phyloP scores from a whole-genome alignment of 2,888 invertebrate genomes.

The Melitaea athalia region DNA sequence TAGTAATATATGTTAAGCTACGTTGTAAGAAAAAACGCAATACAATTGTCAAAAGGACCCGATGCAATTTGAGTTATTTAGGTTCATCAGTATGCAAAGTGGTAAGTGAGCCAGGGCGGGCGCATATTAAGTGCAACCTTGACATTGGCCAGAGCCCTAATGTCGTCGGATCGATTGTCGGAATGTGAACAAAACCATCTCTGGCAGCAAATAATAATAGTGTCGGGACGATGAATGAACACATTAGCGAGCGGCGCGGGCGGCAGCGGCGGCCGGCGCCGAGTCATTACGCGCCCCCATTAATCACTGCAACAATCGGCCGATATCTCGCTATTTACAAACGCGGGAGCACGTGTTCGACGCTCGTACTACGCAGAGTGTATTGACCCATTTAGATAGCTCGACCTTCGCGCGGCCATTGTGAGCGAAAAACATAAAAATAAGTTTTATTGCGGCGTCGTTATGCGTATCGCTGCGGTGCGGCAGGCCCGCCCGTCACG shows the following conservation, averaged over 20 bases:
- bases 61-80: slow-evolving; percentile 6
- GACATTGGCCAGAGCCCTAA: slow-evolving; percentile 76
- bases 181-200: slow-evolving; percentile 77
- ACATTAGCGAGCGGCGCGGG: slow-evolving; percentile 73
- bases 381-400: slow-evolving; percentile 83
- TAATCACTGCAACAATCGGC: slow-evolving; percentile 83
- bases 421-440: slow-evolving; percentile 83
- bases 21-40: neutral
- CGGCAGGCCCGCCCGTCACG: slow-evolving; percentile 67
- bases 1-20: neutral
- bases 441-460: slow-evolving; percentile 82
- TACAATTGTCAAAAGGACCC: neutral
- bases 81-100: slow-evolving; percentile 27
- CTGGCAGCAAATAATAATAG: slow-evolving; percentile 71
- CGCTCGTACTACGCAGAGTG: slow-evolving; percentile 80
- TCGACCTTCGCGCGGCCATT: slow-evolving; percentile 83
- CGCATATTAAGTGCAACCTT: slow-evolving; percentile 78
- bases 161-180: slow-evolving; percentile 73
- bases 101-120: slow-evolving; percentile 57
- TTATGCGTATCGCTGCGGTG: slow-evolving; percentile 77
- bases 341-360: slow-evolving; percentile 80
- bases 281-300: slow-evolving; percentile 81
- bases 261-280: slow-evolving; percentile 55
- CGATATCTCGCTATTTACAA: slow-evolving; percentile 83
- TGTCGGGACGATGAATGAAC: slow-evolving; percentile 78